Conservation (phyloP, 2,113 vertebrate genomes). For the Choloepus hoffmanni region DNA sequence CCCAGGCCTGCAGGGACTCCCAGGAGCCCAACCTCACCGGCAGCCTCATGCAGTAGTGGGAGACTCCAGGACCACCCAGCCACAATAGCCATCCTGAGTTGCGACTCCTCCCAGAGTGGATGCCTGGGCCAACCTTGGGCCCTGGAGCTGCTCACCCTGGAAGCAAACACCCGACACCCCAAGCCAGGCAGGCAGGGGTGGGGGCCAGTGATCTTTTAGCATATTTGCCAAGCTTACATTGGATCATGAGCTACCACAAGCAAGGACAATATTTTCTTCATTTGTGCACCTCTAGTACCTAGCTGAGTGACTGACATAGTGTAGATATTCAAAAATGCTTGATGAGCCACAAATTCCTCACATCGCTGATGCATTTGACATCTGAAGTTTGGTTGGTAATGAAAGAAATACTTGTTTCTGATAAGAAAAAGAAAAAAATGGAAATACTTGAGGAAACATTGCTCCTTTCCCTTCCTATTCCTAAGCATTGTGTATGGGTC, state of each 20-base stretch:
- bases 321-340: background rate
- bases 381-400: background rate
- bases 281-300: background rate
- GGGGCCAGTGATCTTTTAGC: background rate
- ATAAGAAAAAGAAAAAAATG: too few relatives aligned
- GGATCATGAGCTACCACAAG: slow-evolving; percentile 20
- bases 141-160: accelerated
- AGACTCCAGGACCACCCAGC: too few relatives aligned
- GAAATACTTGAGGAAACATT: background rate
- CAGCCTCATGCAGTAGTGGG: too few relatives aligned
- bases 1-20: background rate
- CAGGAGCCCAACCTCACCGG: background rate
- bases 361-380: slow-evolving; percentile 14
- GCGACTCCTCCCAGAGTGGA: too few relatives aligned
- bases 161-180: accelerated
- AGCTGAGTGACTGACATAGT: background rate
- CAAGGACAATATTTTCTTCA: background rate
- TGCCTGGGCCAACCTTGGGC: too few relatives aligned
- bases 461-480: background rate
- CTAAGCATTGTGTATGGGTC: background rate
- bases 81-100: too few relatives aligned
- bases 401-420: background rate
- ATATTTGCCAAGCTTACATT: background rate
- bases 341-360: background rate
- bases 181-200: background rate